Evolutionary conservation across 2,888 invertebrate genomes (phyloP), one percentile per base, ranked within the genome.

Genomic region (Chrysolina haemoptera): DNA sequence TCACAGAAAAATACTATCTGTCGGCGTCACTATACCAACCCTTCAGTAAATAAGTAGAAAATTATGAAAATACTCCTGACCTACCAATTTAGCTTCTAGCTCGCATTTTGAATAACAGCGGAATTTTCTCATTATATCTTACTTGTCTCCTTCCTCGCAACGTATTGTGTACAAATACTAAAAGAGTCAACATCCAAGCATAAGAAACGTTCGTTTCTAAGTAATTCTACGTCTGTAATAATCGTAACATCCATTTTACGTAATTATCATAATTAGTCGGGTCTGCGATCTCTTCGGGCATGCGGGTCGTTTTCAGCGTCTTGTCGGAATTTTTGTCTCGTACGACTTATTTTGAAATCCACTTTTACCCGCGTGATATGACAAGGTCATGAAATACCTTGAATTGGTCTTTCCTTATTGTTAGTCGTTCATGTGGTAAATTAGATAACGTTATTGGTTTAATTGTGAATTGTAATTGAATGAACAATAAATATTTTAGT

Each of bases 261-360:
- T 59, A n/a, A 59, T 35, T 59, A 59, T 59, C 27, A 27, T 59
- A 27, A 59, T 59, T 35, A n/a, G 8, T 6, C 8, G n/a, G 59
- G 35, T 59, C 59, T 59, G 27, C 59, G 22, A 27, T 59, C 14
- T 59, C 2, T 59, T 27, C 27, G 8, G 35, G 12, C 59, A 35
- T 35, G 59, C 22, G 22, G 59, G 59, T 14, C n/a, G 27, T 59
- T 59, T 27, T 59, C 27, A 50, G 50, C 46, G n/a, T 46, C n/a
- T n/a, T 46, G 14, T 46, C 2, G 9, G 50, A 50, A 18, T 50
- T 50, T 9, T 50, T 50, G 9, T 16, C 18, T n/a, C 18, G 1
- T 12, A 50, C n/a, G 27, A 14, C 22, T 22, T n/a, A 27, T 59
- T 59, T 59, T 27, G 12, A 27, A 35, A 27, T 59, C 6, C 18